phyloP scores from a whole-genome alignment of 1,140 invertebrate genomes.

The Ceratina calcarata region DNA sequence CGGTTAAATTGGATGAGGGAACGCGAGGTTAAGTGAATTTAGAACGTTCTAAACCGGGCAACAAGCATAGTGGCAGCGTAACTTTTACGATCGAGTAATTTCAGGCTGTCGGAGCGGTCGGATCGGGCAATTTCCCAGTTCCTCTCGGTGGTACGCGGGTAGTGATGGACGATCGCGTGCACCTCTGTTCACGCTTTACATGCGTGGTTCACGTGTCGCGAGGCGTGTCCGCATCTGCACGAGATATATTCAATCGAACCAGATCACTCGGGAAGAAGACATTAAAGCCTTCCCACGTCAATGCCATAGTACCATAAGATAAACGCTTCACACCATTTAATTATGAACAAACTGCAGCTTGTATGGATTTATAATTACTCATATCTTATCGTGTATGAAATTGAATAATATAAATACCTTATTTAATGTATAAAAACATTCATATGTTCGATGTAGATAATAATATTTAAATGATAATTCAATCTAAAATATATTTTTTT shows the following conservation, averaged over 20 bases:
- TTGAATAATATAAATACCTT: too few relatives aligned
- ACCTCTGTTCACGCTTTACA: slow-evolving; percentile 16
- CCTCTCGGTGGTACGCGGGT: slow-evolving; percentile 22
- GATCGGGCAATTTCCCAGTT: slow-evolving; percentile 35
- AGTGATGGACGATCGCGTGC: slow-evolving; percentile 44
- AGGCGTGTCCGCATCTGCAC: slow-evolving; percentile 11
- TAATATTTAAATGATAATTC: too few relatives aligned
- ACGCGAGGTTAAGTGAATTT: slow-evolving; percentile 18
- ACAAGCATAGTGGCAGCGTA: not conserved
- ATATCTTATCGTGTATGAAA: too few relatives aligned
- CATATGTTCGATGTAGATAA: too few relatives aligned
- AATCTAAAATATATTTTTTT: too few relatives aligned
- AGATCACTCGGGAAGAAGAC: slow-evolving; percentile 12
- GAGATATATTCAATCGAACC: slow-evolving; percentile 4
- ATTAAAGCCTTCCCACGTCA: not conserved
- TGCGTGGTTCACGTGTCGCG: slow-evolving; percentile 34
- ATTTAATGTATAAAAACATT: too few relatives aligned
- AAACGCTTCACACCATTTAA: too few relatives aligned
- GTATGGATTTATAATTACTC: too few relatives aligned
- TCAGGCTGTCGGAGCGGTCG: not conserved
- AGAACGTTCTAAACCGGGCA: not conserved
- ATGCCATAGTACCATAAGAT: too few relatives aligned
- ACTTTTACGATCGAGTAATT: slow-evolving; percentile 48
- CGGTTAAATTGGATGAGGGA: too few relatives aligned
- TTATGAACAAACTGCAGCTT: too few relatives aligned